A percentile compares a stretch with the other conserved stretches of the same genome.
These are phyloP conservation scores for Coregonus clupeaformis DNA, from an alignment of 2,113 vertebrate genomes.

Conservation along the genomic window DNA sequence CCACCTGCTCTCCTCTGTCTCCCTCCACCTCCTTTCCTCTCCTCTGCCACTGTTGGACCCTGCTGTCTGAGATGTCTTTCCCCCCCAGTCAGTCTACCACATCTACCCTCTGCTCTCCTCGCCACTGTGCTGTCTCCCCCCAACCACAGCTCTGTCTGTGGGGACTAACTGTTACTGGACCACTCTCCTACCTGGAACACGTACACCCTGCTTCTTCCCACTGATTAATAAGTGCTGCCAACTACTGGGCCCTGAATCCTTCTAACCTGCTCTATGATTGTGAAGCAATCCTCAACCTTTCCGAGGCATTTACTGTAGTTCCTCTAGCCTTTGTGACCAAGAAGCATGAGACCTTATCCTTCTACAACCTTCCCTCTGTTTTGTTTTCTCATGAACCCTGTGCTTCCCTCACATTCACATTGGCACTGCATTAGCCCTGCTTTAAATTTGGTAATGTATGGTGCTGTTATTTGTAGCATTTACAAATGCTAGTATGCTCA, in stretches of 20 bases:
- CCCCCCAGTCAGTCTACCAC: not conserved
- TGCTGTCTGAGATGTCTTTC: not conserved
- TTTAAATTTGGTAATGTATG: too few relatives aligned
- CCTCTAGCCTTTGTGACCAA: not conserved
- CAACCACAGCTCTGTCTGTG: constrained; percentile 8
- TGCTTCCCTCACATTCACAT: too few relatives aligned
- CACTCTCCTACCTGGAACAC: constrained; percentile 11
- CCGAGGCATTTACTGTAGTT: not conserved
- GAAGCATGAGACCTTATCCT: not conserved
- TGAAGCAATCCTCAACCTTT: too few relatives aligned
- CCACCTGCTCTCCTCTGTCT: not conserved
- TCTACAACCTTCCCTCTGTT: too few relatives aligned
- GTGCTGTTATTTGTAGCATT: too few relatives aligned
- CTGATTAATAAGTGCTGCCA: not conserved
- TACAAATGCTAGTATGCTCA: too few relatives aligned
- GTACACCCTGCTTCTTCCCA: not conserved
- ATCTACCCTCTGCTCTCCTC: constrained; percentile 1
- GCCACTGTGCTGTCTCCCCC: not conserved
- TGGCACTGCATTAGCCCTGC: too few relatives aligned
- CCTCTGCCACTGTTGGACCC: not conserved
- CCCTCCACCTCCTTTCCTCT: too few relatives aligned
- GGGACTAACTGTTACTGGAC: too few relatives aligned
- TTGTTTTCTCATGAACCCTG: too few relatives aligned
- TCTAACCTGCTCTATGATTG: not conserved
- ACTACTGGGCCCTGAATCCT: constrained; percentile 23